Evolutionary conservation across 2,888 invertebrate species (phyloP).

Genomic region (Dendrolimus pini): DNA sequence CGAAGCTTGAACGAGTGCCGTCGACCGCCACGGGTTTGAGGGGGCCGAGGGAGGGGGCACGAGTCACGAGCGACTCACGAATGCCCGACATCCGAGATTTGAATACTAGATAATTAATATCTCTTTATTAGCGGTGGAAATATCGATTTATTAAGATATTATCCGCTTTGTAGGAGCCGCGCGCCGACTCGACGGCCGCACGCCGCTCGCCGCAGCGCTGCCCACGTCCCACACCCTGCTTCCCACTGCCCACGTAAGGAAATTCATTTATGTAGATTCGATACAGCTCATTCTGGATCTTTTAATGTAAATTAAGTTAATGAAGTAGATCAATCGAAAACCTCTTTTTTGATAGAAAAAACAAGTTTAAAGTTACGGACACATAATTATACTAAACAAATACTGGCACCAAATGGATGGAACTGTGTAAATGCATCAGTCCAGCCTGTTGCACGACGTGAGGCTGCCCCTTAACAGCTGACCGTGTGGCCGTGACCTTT

Average conservation of each 20-base stretch:
- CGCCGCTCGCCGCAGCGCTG: conserved; percentile 7
- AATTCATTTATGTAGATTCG: neutral
- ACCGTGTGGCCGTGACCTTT: neutral
- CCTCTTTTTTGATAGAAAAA: no score
- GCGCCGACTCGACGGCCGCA: conserved; percentile 10
- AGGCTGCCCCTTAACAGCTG: neutral
- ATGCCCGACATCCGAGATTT: conserved; percentile 61
- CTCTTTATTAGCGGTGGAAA: conserved; percentile 70
- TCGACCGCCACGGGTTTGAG: conserved; percentile 17
- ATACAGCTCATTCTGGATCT: no score
- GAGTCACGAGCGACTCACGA: conserved; percentile 58
- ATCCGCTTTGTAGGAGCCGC: conserved; percentile 51
- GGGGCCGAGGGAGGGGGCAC: conserved; percentile 17
- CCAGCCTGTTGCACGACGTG: no score
- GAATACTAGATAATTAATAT: conserved; percentile 76
- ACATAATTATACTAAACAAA: no score
- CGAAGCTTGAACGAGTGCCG: conserved; percentile 1
- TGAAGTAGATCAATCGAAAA: no score
- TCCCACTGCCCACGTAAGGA: neutral
- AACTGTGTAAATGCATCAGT: no score
- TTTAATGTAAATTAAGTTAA: no score
- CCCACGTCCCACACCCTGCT: neutral
- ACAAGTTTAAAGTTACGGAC: no score
- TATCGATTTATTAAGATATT: conserved; percentile 70
- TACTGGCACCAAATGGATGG: no score